A percentile compares a stretch with the other conserved stretches of the same genome.
Evolutionary conservation across 2,797 vertebrate genomes (phyloP).

Genomic region (Luscinia luscinia): DNA sequence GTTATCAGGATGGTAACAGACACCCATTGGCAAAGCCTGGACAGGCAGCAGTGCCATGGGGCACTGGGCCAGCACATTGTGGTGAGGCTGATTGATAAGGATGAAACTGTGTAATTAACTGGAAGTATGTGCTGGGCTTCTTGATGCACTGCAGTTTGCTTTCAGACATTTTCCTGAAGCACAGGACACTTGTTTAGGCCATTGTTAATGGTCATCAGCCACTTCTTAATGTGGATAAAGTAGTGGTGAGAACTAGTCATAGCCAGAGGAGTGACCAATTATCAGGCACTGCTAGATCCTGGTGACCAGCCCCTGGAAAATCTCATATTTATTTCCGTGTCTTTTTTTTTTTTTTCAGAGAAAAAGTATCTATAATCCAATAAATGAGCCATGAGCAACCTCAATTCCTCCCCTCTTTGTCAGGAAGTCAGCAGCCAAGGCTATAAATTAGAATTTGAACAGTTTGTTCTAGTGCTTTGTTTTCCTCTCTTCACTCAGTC

Average conservation of each 20-base stretch:
- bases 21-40: background rate
- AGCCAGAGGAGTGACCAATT: background rate
- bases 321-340: background rate
- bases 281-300: background rate
- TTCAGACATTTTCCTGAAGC: background rate
- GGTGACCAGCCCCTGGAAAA: background rate
- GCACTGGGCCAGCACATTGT: background rate
- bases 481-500: background rate
- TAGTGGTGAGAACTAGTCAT: background rate
- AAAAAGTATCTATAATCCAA: background rate
- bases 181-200: background rate
- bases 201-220: background rate
- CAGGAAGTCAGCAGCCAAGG: background rate
- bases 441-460: background rate
- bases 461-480: background rate
- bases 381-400: background rate
- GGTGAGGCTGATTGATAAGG: background rate
- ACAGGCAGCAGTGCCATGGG: background rate
- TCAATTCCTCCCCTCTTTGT: background rate
- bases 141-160: background rate
- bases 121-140: background rate
- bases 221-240: background rate
- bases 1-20: background rate
- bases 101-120: background rate
- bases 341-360: fast-evolving